These are phyloP conservation scores for Stenichneumon culpator DNA, from an alignment of 2,888 invertebrate species.

Conservation along the genomic window DNA sequence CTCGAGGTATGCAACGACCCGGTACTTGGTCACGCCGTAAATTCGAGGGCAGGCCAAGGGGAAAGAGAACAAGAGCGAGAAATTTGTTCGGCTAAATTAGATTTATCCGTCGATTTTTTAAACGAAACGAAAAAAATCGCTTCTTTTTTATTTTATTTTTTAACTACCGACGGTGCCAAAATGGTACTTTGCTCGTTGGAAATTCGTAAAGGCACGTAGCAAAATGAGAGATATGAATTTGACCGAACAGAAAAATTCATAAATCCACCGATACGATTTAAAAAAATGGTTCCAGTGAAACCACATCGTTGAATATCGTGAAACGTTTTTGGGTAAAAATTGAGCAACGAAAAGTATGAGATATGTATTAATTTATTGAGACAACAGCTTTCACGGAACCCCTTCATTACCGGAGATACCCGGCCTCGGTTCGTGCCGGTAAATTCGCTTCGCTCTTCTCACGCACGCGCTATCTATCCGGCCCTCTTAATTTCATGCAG, in stretches of 20 bases:
- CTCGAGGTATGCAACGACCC: constrained; percentile 56
- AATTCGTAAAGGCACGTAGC: too few species aligned
- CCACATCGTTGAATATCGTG: background rate
- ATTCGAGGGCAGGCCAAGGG: constrained; percentile 46
- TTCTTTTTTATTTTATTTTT: background rate
- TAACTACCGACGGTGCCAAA: background rate
- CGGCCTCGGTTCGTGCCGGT: background rate
- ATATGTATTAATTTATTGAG: background rate
- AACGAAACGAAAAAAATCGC: background rate
- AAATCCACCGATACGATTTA: background rate
- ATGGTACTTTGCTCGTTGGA: too few species aligned
- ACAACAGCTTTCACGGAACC: constrained; percentile 1
- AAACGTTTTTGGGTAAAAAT: background rate
- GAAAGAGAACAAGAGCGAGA: constrained; percentile 42
- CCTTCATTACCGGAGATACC: constrained; percentile 7
- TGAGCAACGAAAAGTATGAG: background rate
- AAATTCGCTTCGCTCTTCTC: background rate
- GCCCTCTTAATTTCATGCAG: constrained; percentile 30
- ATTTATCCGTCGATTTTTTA: constrained; percentile 56
- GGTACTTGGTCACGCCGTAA: constrained; percentile 67
- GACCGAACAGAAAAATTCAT: background rate
- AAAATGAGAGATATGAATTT: background rate
- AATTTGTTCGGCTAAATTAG: constrained; percentile 64
- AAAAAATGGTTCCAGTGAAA: background rate
- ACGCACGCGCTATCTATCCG: constrained; percentile 1